Evolutionary conservation across 2,888 invertebrate species (phyloP), one percentile per base, ranked within the genome.

Genomic region (Drosophila quinaria): DNA sequence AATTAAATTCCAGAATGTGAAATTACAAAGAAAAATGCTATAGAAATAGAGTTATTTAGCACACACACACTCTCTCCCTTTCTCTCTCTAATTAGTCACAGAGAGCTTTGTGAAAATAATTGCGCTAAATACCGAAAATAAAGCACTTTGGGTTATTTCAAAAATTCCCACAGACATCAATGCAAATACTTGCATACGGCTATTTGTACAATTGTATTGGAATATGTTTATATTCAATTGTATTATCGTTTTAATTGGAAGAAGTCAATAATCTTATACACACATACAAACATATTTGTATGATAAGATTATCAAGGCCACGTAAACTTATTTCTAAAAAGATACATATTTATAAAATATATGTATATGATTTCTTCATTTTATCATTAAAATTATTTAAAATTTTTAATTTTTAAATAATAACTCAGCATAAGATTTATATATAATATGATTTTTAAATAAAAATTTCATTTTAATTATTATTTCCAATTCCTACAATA

Each of bases 101-200:
- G 69, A 79, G 69, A 74, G 65, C 81, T 76, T 68, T 64, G 46
- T 37, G 58, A 44, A 83, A 68, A 71, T 73, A 81, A 66, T 81
- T 87, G 70, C 29, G 60, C 79, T 79, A 87, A 87, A 83, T 83
- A 84, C 81, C 87, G 56, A 56, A 70, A 76, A 64, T 67, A 75
- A 80, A 61, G 42, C 61, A 22, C 44, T 71, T 80, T 74, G 66
- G 67, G 66, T 51, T 64, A 54, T 72, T 66, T 63, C 41, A 63
- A 61, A 69, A 78, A 69, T 50, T 51, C 63, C 35, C 42, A 56
- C 46, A 31, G 56, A 19, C 39, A 37, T 54, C 17, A n/a, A 39
- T 39, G 35, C 37, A 39, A 37, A 37, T n/a, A 56, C 46, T 25
- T 37, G 11, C 10, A 31, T 31, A 17, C 15, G 13, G 1, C 11